Evolutionary conservation across 2,888 invertebrate genomes (phyloP).

Genomic region (Entomobrya proxima): DNA sequence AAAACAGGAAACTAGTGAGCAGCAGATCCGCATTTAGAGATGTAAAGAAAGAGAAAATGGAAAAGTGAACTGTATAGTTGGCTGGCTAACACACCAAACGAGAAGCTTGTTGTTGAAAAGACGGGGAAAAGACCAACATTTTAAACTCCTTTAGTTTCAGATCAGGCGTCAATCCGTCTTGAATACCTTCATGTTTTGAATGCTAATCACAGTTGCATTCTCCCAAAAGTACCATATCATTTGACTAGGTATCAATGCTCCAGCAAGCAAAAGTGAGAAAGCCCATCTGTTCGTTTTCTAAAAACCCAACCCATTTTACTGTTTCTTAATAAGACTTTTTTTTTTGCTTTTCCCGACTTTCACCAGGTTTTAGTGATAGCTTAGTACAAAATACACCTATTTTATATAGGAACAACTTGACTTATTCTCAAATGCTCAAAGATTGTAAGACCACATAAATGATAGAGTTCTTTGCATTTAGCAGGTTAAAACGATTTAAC

Average conservation of each 20-base stretch:
- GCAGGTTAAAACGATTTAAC: slow-evolving; percentile 63
- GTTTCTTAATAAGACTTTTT: slow-evolving; percentile 49
- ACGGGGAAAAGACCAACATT: slow-evolving; percentile 50
- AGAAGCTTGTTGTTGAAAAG: slow-evolving; percentile 37
- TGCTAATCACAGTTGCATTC: slow-evolving; percentile 68
- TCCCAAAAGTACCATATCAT: slow-evolving; percentile 68
- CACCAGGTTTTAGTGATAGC: neutral
- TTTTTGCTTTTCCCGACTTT: slow-evolving; percentile 6
- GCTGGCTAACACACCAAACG: neutral
- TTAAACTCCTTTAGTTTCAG: slow-evolving; percentile 68
- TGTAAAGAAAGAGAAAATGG: slow-evolving; percentile 12
- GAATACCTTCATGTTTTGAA: slow-evolving; percentile 62
- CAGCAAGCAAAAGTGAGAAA: slow-evolving; percentile 51
- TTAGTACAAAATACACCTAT: neutral
- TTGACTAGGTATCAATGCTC: slow-evolving; percentile 57
- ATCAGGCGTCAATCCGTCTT: slow-evolving; percentile 69
- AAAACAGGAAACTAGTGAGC: slow-evolving; percentile 42
- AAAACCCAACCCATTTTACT: slow-evolving; percentile 53
- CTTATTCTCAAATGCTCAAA: slow-evolving; percentile 46
- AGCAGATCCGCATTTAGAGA: neutral
- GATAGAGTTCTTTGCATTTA: slow-evolving; percentile 49
- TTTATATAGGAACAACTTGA: neutral
- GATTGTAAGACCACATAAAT: slow-evolving; percentile 57
- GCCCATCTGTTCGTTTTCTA: slow-evolving; percentile 60
- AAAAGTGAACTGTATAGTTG: neutral